Evolutionary conservation across 2,113 vertebrate species (phyloP).

Genomic region (Podiceps cristatus): DNA sequence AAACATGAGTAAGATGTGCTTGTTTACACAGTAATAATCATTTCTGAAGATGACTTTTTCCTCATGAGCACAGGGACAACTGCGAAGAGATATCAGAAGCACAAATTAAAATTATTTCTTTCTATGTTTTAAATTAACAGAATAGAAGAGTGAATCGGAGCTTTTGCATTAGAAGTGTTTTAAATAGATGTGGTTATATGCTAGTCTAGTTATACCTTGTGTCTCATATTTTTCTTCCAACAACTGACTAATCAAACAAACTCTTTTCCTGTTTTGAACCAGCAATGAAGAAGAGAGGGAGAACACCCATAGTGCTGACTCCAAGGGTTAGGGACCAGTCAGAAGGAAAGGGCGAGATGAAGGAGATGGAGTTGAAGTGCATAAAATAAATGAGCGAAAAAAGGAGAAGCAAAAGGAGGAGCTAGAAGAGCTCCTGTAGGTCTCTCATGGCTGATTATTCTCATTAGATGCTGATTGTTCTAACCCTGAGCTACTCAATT

Average conservation of each 20-base stretch:
- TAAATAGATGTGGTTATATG: not conserved
- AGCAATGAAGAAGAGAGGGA: not conserved
- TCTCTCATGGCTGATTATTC: not conserved
- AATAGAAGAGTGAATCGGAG: not conserved
- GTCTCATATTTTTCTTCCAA: not conserved
- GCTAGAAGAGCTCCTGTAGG: not conserved
- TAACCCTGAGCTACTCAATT: not conserved
- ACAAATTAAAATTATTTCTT: not conserved
- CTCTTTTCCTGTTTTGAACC: not conserved
- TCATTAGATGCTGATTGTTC: not conserved
- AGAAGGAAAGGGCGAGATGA: not conserved
- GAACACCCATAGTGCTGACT: not conserved
- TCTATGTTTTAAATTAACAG: not conserved
- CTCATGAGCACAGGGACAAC: fast-evolving
- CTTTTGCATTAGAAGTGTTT: not conserved
- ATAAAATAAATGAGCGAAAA: not conserved
- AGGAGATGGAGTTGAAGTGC: not conserved
- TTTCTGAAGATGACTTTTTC: not conserved
- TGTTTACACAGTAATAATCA: not conserved
- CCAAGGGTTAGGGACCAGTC: not conserved
- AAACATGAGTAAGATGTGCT: slow-evolving; percentile 94
- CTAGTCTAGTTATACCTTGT: not conserved
- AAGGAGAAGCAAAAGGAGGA: not conserved
- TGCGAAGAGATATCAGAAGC: not conserved
- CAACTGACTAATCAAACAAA: not conserved